These are phyloP conservation scores for Tokudaia tokunoshimensis DNA, from an alignment of 2,797 vertebrate species.

Conservation along the genomic window DNA sequence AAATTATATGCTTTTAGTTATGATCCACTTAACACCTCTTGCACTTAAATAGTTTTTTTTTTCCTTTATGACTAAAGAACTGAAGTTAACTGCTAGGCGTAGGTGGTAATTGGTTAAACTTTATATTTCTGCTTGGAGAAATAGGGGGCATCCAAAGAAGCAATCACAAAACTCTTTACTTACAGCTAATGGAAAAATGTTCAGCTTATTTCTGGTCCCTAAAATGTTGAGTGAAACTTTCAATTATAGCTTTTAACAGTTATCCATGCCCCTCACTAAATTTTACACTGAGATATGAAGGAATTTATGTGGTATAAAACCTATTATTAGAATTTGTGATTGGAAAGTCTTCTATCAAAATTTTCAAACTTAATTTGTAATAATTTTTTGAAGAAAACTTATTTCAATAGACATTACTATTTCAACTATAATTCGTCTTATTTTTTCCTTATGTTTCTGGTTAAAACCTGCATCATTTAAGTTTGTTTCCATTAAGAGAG, in stretches of 20 bases:
- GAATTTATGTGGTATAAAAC: conserved; percentile 28
- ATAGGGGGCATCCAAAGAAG: conserved; percentile 33
- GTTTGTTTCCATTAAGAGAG: not conserved
- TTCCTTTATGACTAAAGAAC: conserved; percentile 54
- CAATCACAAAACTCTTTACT: conserved; percentile 50
- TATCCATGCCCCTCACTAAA: not conserved
- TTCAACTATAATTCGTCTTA: conserved; percentile 21
- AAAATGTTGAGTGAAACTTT: conserved; percentile 56
- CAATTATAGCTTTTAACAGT: not conserved
- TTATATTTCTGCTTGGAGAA: conserved; percentile 63
- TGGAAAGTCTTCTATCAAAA: not conserved
- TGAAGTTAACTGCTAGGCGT: conserved; percentile 58
- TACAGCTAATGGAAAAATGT: conserved; percentile 71
- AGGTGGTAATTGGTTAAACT: conserved; percentile 68
- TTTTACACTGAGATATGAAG: not conserved
- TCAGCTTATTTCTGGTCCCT: conserved; percentile 36
- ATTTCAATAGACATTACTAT: not conserved
- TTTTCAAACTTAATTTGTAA: conserved; percentile 11
- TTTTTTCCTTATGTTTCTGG: conserved; percentile 19
- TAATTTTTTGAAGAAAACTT: conserved; percentile 39
- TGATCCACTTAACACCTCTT: conserved; percentile 40
- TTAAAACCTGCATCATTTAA: not conserved
- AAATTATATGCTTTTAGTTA: conserved; percentile 66
- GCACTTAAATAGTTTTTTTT: conserved; percentile 45
- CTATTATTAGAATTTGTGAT: conserved; percentile 34